Evolutionary conservation across 2,797 vertebrate genomes (phyloP), one percentile per base, ranked within the genome.

Genomic region (Hemibagrus guttatus): DNA sequence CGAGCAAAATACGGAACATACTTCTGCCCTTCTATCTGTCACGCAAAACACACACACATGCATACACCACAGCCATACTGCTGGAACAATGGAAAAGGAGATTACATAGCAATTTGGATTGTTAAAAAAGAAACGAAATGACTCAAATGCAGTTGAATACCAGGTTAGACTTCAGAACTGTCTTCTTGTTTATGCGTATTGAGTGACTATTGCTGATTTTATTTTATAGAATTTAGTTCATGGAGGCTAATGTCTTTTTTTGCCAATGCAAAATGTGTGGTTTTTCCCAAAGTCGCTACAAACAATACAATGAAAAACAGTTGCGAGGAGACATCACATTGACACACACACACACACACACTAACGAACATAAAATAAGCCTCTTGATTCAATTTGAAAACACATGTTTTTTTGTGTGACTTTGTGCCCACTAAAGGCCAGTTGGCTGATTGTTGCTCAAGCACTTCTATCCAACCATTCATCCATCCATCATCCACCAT

Each of bases 1-100:
- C 4, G 71, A 92, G 87, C 84, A 91, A 91, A 86, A 91, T 87
- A 89, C 92, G 93, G 93, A 94, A 86, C 59, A 87, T 80, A 89
- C 86, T 81, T 85, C 83, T 87, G 72, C 85, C 84, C 83, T 88
- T 86, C 83, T 85, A 85, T 88, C 87, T 85, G 85, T 86, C 85
- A 86, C 84, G 72, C 74, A 52, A 75, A 80, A 89, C 88, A 82
- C 88, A 82, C 81, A 63, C 80, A 79, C 78, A 68, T 52, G 26
- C 79, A 52, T 79, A 81, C 75, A 69, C 69, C 59, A 84, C 59
- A 78, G 66, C 64, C 87, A 49, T 83, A 26, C 71, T 74, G 71
- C 75, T 75, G 54, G 86, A 89, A 89, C 88, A 89, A 87, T 86
- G 56, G 83, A 87, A 88, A 88, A 83, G 66, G 66, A 75, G 85